phyloP scores from a whole-genome alignment of 2,113 vertebrate species.

The Phodopus roborovskii region DNA sequence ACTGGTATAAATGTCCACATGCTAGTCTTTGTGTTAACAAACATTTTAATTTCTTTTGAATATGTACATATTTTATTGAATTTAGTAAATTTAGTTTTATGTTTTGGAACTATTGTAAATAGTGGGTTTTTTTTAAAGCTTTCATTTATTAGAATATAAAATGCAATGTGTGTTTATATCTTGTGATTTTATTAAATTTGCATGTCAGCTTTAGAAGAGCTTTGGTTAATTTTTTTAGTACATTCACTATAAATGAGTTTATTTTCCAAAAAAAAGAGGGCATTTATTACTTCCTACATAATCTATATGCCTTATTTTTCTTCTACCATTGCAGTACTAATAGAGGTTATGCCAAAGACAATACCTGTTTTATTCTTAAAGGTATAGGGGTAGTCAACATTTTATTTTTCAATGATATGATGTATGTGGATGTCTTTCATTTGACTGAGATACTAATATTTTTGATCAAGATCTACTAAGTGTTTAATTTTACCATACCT shows the following conservation, averaged over 20 bases:
- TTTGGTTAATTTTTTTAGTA: constrained; percentile 41
- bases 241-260: background rate
- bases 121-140: background rate
- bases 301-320: background rate
- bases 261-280: background rate
- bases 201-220: background rate
- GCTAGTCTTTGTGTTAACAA: background rate
- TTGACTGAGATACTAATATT: background rate
- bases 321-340: background rate
- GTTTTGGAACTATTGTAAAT: background rate
- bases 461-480: background rate
- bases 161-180: background rate
- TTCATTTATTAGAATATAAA: background rate
- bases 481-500: background rate
- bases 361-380: background rate
- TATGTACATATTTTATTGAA: background rate
- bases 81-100: constrained; percentile 3
- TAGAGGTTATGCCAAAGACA: background rate
- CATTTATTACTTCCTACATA: constrained; percentile 48
- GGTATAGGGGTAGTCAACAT: background rate
- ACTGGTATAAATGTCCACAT: background rate
- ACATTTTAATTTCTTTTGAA: constrained; percentile 33
- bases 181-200: constrained; percentile 38
- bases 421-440: background rate
- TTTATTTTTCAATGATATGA: background rate